Base-by-base conservation (phyloP, 2,113 vertebrate species). In the Perognathus longimembris region DNA sequence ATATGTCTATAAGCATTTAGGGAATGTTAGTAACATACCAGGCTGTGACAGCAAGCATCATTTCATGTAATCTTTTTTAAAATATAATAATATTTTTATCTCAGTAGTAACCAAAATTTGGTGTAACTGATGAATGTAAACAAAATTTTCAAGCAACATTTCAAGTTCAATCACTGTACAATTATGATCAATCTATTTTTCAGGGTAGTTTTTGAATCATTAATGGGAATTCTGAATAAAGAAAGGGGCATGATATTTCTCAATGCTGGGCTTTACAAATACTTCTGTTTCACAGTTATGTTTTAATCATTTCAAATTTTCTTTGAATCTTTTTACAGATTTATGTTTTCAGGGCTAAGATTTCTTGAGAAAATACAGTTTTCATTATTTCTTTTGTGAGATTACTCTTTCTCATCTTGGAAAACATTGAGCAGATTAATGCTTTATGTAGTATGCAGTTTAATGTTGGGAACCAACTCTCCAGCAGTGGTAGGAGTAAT, bases 401-500 rank as follows among this genome's bases (percentile, higher is more conserved):
- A 93, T 81, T 32, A 75, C 69, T 20, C 79, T 85, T 80, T 90
- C 83, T 93, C 74, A 75, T 95, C 91, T 93, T 95, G 59, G 84
- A 85, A 91, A 93, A 87, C 87, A 45, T 3, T 95, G 84, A 92
- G 36, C 69, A 95, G 94, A 90, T 42, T 78, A 89, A 20, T 42
- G 64, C 69, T 57, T 78, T 87, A 30, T 74, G 50, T 64, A 85
- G 63, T 42, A 28, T 78, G 34, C 40, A 57, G 85, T 5, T 89
- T 70, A 80, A 76, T 80, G 80, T 90, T 84, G 80, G 79, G 85
- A 96, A 80, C 15, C 21, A 11, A 70, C 54, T 92, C 64, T 89
- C n/a, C 24, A 81, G 84, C 70, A 64, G 80, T 59, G 89, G 40
- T 91, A 93, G 86, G 28, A 93, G 94, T 95, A 95, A 97, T 96